Evolutionary conservation across 2,797 vertebrate genomes (phyloP).

Genomic region (Euthynnus affinis): DNA sequence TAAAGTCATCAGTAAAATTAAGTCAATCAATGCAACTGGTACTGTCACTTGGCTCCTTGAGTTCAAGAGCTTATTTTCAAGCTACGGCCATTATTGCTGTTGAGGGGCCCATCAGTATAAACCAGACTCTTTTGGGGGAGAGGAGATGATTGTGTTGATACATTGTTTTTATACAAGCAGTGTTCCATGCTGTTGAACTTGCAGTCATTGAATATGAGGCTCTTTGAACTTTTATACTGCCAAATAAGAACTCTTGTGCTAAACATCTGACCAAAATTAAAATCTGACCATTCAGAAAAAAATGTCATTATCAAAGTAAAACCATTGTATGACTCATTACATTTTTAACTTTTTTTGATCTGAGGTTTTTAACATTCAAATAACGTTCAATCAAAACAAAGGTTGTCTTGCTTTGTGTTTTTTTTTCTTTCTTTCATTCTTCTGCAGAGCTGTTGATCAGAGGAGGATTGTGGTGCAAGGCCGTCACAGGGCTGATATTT

Average conservation of each 20-base stretch:
- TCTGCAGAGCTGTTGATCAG: conserved; percentile 21
- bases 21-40: not conserved
- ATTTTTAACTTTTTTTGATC: not conserved
- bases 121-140: not conserved
- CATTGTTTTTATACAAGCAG: conserved; percentile 25
- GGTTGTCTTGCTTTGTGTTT: not conserved
- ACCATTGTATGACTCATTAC: not conserved
- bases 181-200: conserved; percentile 23
- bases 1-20: not conserved
- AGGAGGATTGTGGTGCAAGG: conserved; percentile 31
- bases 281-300: not conserved
- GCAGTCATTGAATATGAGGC: conserved; percentile 28
- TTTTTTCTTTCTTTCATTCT: conserved; percentile 3
- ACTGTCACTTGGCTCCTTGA: conserved; percentile 3
- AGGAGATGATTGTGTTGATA: conserved; percentile 6
- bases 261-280: conserved; percentile 16
- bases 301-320: not conserved
- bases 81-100: not conserved
- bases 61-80: conserved; percentile 1
- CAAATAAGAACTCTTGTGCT: not conserved
- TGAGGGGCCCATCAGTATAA: not conserved
- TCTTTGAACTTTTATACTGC: conserved; percentile 20
- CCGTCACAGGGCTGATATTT: conserved; percentile 43
- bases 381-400: conserved; percentile 21
- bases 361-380: not conserved